phyloP scores from a whole-genome alignment of 37 sponge, comb jelly and placozoan species.

The Beroe forskalii region DNA sequence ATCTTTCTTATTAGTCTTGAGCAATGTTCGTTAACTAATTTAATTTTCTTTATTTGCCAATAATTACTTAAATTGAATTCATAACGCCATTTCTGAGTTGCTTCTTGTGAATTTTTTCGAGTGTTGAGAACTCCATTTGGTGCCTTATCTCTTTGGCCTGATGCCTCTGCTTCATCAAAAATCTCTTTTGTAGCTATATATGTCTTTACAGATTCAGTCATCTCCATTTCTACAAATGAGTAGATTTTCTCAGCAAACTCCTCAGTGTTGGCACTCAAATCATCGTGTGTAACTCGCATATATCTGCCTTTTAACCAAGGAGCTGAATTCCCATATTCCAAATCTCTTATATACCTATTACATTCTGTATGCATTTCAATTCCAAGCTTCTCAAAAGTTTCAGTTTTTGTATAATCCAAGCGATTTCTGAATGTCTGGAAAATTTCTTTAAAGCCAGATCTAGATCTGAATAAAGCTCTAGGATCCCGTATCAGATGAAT shows the following conservation, averaged over 20 bases:
- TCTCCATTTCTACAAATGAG: neutral
- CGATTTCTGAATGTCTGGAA: neutral
- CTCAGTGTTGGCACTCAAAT: neutral
- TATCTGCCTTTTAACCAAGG: constrained; percentile 25
- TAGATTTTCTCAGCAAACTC: neutral
- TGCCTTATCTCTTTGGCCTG: neutral
- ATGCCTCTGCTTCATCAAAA: neutral
- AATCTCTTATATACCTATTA: neutral
- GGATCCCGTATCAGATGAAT: constrained; percentile 37
- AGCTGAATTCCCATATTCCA: neutral
- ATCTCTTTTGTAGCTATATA: neutral
- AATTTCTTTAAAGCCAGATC: constrained; percentile 34
- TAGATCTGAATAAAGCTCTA: constrained; percentile 5
- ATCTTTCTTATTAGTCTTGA: neutral
- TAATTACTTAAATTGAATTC: no score
- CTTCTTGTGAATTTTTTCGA: neutral
- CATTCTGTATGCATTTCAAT: neutral
- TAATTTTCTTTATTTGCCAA: neutral
- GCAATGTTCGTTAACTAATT: neutral
- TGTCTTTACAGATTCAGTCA: neutral
- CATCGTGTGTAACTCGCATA: neutral
- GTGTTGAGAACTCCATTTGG: neutral
- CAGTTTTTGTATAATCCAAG: neutral
- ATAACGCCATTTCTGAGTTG: neutral
- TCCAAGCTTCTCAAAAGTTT: neutral